A percentile compares a stretch with the other conserved stretches of the same genome.
These are phyloP conservation scores for Xerus inauris DNA, from an alignment of 2,113 vertebrate genomes.

Conservation along the genomic window DNA sequence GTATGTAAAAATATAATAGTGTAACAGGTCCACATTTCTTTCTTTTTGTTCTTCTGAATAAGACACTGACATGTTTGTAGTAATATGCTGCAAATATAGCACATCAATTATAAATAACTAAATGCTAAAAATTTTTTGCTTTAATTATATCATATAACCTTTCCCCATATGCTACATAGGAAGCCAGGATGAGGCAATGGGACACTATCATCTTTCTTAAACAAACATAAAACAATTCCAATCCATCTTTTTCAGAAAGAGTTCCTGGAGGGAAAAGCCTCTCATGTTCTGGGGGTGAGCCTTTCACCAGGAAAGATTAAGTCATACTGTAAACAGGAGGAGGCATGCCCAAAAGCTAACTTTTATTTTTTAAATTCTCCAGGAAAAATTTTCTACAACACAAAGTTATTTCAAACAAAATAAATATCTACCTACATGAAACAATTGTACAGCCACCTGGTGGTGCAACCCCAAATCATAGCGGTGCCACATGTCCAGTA, in stretches of 20 bases:
- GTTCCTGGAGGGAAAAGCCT: background rate
- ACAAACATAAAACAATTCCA: conserved; percentile 57
- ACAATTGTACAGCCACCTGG: conserved; percentile 90
- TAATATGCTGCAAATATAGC: conserved; percentile 49
- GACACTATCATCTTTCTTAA: conserved; percentile 59
- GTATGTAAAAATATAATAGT: conserved; percentile 17
- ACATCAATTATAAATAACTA: conserved; percentile 72
- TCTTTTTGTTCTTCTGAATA: conserved; percentile 7
- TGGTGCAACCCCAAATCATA: conserved; percentile 90
- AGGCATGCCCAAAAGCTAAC: background rate
- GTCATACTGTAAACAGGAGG: conserved; percentile 39
- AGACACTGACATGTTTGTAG: background rate
- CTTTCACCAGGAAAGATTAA: background rate
- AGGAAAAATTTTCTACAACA: conserved; percentile 45
- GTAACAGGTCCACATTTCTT: conserved; percentile 37
- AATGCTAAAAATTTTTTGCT: conserved; percentile 36
- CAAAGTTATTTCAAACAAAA: conserved; percentile 64
- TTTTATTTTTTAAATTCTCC: conserved; percentile 4
- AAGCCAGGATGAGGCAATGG: conserved; percentile 75
- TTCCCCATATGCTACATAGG: conserved; percentile 67
- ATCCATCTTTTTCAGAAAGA: conserved; percentile 33
- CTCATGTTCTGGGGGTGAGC: background rate
- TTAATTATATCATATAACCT: conserved; percentile 67
- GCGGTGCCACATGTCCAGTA: conserved; percentile 79
- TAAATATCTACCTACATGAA: conserved; percentile 90